Evolutionary conservation across 2,797 vertebrate species (phyloP).

Genomic region (Brachymystax lenok): DNA sequence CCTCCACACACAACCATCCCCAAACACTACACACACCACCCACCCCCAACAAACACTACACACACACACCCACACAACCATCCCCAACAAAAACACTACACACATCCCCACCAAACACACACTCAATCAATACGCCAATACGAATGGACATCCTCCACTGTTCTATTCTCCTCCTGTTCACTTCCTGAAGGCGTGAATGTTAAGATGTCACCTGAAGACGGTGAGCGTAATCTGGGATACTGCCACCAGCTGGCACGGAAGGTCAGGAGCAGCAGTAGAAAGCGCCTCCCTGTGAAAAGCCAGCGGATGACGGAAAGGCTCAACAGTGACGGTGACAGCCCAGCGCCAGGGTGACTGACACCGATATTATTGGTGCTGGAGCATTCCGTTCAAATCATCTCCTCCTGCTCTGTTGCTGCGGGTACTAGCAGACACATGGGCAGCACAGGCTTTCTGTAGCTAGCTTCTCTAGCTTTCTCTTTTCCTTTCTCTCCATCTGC

Average conservation of each 20-base stretch:
- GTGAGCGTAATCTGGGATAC: background rate
- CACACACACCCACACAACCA: background rate
- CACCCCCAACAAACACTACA: background rate
- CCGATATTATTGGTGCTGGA: slow-evolving; percentile 63
- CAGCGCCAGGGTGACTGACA: slow-evolving; percentile 61
- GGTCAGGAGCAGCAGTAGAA: background rate
- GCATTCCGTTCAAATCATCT: slow-evolving; percentile 57
- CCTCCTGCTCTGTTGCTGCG: slow-evolving; percentile 42
- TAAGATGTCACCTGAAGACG: background rate
- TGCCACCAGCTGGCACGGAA: too few relatives aligned
- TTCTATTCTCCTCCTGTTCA: background rate
- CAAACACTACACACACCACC: background rate
- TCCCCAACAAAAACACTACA: background rate
- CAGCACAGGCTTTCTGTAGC: slow-evolving; percentile 53
- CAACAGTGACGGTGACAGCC: slow-evolving; percentile 49
- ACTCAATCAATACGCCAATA: background rate
- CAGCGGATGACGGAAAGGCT: slow-evolving; percentile 49
- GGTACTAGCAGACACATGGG: slow-evolving; percentile 46
- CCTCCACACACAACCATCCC: background rate
- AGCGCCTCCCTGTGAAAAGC: background rate
- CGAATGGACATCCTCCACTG: background rate
- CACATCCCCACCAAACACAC: background rate
- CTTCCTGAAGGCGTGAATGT: background rate
- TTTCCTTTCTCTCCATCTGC: background rate
- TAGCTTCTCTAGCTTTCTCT: slow-evolving; percentile 52